Evolutionary conservation across 2,113 vertebrate genomes (phyloP), one percentile per base, ranked within the genome.

Genomic region (Percopsis transmontana): DNA sequence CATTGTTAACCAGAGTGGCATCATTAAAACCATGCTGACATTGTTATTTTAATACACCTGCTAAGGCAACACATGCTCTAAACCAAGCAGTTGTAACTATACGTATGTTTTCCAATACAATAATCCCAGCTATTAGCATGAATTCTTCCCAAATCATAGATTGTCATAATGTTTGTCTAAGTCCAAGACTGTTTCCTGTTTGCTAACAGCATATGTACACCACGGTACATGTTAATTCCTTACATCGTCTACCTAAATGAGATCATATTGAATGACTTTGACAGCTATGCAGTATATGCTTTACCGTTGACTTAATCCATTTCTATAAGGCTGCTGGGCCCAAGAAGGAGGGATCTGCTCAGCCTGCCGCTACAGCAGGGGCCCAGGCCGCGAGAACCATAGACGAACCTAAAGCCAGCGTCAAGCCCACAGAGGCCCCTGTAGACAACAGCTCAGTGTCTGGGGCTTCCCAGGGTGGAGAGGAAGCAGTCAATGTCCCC

Each of bases 351-450:
- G 27, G 62, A 7, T 39, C 87, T 0, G 76, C 82, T 20, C 71
- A 83, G 1, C 73, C 84, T 16, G 42, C 63, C 60, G 19, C 82
- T 68, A 0, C 71, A 61, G 0, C 77, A 7, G 90, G 85, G 51
- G 72, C 81, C 42, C 42, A 45, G 14, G 62, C 72, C 40, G 86
- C 70, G 70, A 88, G 93, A 10, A 45, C 77, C 59, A 92, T 89
- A 11, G 95, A 94, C 45, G 89, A 92, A 67, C 90, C 89, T 69
- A 93, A 73, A 93, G 72, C 82, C 2, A 66, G 73, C 4, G 70
- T 79, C 53, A 90, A 90, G 80, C 60, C 88, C 7, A 15, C 78
- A 9, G 90, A 91, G 38, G 74, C 61, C 1, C 51, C 39, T 5
- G 74, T 27, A n/a, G 91, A 91, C 11, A 87, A 27, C 81, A 92